phyloP scores from a whole-genome alignment of 1,140 invertebrate species.

The Meteorus sp. region DNA sequence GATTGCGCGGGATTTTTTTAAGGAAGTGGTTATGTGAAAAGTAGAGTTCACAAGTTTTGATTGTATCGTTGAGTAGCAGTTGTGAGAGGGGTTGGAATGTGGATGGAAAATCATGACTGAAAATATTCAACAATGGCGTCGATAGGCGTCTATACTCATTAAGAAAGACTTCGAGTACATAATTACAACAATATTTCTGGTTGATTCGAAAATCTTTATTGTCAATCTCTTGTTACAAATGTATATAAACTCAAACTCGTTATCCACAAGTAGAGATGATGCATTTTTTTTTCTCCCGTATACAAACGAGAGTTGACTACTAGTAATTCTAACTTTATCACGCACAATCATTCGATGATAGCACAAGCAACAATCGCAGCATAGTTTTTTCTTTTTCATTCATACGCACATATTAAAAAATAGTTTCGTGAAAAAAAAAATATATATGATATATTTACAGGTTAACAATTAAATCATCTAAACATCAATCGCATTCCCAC shows the following conservation, averaged over 20 bases:
- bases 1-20: constrained; percentile 6
- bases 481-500: not conserved
- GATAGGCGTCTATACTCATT: not conserved
- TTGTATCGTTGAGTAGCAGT: not conserved
- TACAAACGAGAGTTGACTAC: too few relatives aligned
- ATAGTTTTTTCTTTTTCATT: not conserved
- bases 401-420: not conserved
- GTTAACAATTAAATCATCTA: not conserved
- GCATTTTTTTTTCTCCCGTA: too few relatives aligned
- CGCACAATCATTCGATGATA: too few relatives aligned
- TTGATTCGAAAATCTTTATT: constrained; percentile 21
- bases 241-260: not conserved
- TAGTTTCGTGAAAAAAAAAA: not conserved
- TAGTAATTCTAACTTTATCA: too few relatives aligned
- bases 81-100: not conserved
- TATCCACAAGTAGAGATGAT: not conserved
- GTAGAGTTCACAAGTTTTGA: too few relatives aligned
- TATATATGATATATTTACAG: not conserved
- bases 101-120: constrained; percentile 13
- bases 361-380: too few relatives aligned
- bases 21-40: too few relatives aligned
- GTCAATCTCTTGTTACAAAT: constrained; percentile 23
- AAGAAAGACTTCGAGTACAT: not conserved
- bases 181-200: not conserved
- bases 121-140: not conserved